These are phyloP conservation scores for Alviniconcha strummeri DNA, from an alignment of 2,888 invertebrate species.

Conservation along the genomic window DNA sequence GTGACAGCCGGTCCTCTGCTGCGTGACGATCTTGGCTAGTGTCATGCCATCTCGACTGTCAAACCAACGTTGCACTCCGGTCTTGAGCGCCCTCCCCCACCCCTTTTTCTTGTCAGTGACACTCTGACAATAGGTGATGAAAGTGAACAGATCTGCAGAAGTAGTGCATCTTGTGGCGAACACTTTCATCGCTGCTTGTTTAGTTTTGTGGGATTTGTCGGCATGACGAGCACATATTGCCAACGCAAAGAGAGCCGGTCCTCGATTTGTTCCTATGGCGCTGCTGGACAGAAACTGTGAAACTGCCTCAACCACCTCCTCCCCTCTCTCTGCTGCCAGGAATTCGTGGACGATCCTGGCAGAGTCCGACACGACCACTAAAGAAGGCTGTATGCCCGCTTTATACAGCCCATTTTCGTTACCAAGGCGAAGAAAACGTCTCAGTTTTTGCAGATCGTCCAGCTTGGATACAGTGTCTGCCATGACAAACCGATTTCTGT, in stretches of 20 bases:
- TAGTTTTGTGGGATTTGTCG: conserved; percentile 72
- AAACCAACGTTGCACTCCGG: conserved; percentile 82
- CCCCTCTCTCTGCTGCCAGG: conserved; percentile 61
- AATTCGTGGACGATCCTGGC: conserved; percentile 57
- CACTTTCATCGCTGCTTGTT: conserved; percentile 77
- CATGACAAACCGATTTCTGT: conserved; percentile 20
- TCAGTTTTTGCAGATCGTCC: conserved; percentile 35
- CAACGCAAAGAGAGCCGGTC: conserved; percentile 78
- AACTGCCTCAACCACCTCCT: conserved; percentile 64
- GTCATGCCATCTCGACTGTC: conserved; percentile 78
- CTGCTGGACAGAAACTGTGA: conserved; percentile 51
- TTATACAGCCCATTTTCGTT: conserved; percentile 63
- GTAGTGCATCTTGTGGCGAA: conserved; percentile 78
- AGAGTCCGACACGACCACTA: conserved; percentile 51
- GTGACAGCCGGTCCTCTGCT: conserved; percentile 79
- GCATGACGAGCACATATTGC: conserved; percentile 78
- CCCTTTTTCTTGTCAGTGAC: conserved; percentile 68
- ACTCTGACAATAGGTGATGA: conserved; percentile 78
- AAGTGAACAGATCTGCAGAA: conserved; percentile 81
- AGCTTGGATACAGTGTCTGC: conserved; percentile 19
- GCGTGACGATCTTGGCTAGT: conserved; percentile 80
- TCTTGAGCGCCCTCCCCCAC: conserved; percentile 81
- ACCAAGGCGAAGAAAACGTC: conserved; percentile 62
- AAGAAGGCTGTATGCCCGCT: conserved; percentile 22
- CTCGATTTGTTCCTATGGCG: conserved; percentile 62